phyloP scores from a whole-genome alignment of 2,888 invertebrate species.

The Drosophila pullipes region DNA sequence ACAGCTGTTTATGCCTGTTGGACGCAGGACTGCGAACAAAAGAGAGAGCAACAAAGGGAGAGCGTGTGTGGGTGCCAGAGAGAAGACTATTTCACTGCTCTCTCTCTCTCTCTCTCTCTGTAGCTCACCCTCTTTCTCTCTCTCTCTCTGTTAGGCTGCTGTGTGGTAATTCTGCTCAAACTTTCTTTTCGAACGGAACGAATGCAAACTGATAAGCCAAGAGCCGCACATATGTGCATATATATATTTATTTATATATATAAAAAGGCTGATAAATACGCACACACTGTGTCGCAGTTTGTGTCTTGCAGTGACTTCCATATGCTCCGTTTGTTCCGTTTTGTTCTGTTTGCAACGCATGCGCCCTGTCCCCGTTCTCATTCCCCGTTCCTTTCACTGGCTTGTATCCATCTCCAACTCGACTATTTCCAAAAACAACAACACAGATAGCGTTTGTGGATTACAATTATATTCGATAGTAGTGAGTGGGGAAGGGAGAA shows the following conservation, averaged over 20 bases:
- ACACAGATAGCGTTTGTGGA: conserved; percentile 61
- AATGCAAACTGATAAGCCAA: conserved; percentile 63
- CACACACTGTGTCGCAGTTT: conserved; percentile 21
- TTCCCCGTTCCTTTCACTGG: conserved; percentile 4
- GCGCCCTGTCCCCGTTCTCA: conserved; percentile 36
- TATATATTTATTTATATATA: not conserved
- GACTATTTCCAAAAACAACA: conserved; percentile 41
- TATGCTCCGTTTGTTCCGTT: conserved; percentile 49
- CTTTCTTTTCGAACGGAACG: conserved; percentile 40
- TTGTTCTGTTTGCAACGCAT: conserved; percentile 47
- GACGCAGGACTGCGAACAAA: conserved; percentile 45
- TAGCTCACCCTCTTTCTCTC: not conserved
- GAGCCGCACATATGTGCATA: conserved; percentile 14
- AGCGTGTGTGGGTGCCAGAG: not conserved
- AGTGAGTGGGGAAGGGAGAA: not conserved
- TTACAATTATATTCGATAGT: conserved; percentile 60
- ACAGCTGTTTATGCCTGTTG: conserved; percentile 80
- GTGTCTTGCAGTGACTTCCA: conserved; percentile 25
- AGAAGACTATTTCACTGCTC: conserved; percentile 8
- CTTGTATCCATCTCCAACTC: conserved; percentile 10
- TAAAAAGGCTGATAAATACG: conserved; percentile 39
- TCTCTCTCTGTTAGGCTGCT: conserved; percentile 13
- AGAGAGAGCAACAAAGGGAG: conserved; percentile 4
- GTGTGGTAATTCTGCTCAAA: conserved; percentile 37
- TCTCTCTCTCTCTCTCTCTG: not conserved